Evolutionary conservation across 2,888 invertebrate species (phyloP).

Genomic region (Drosophila mimetica): DNA sequence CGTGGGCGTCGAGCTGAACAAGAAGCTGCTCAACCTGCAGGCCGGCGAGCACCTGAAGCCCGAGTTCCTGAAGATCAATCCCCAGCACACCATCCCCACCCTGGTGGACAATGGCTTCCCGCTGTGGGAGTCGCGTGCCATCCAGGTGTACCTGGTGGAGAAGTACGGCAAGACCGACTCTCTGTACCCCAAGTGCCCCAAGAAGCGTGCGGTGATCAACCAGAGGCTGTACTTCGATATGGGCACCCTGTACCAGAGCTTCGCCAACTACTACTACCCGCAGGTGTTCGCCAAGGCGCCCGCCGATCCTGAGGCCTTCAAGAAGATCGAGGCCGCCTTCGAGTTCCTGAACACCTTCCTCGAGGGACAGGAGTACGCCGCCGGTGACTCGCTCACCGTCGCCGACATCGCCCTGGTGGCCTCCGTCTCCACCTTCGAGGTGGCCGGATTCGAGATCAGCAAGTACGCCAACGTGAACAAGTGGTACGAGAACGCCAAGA

Average conservation of each 20-base stretch:
- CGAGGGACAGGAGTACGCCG: conserved; percentile 88
- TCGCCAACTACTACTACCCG: conserved; percentile 89
- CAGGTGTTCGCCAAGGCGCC: conserved; percentile 87
- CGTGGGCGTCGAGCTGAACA: conserved; percentile 88
- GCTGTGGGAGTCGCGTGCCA: conserved; percentile 94
- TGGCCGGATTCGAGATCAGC: conserved; percentile 88
- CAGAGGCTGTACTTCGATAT: conserved; percentile 92
- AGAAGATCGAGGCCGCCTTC: conserved; percentile 89
- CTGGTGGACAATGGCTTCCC: conserved; percentile 92
- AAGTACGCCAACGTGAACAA: conserved; percentile 88
- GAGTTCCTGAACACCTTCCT: conserved; percentile 90
- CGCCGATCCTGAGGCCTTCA: conserved; percentile 88
- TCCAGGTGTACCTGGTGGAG: conserved; percentile 91
- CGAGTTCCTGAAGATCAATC: conserved; percentile 90
- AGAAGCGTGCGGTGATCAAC: conserved; percentile 91
- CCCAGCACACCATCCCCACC: conserved; percentile 93
- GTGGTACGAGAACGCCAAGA: conserved; percentile 87
- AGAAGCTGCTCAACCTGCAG: conserved; percentile 87
- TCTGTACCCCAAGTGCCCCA: conserved; percentile 91
- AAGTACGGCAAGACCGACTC: conserved; percentile 92
- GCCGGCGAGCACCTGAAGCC: conserved; percentile 88
- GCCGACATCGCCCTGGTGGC: conserved; percentile 91
- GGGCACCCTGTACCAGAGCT: conserved; percentile 89
- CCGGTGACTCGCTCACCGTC: conserved; percentile 90
- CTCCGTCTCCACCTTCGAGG: conserved; percentile 89